Base-by-base conservation (phyloP, 2,888 invertebrate genomes). In the Euproctis similis region DNA sequence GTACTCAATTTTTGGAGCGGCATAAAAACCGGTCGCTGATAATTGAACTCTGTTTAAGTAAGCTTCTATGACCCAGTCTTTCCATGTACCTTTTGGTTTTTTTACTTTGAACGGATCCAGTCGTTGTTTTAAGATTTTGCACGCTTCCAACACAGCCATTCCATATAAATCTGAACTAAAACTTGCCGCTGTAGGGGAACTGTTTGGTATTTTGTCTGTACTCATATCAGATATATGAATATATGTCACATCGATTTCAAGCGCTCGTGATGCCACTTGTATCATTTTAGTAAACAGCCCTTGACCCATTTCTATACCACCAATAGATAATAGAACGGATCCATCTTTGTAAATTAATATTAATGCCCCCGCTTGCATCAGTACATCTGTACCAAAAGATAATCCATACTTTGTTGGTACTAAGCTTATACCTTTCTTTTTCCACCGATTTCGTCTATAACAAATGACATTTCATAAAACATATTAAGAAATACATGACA, bases 221-320 rank as follows among this genome's bases (percentile, higher is more conserved):
- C 90, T 74, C 37, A 91, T 92, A 74, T 93, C 93, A 30, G 87
- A 86, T 16, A 92, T 89, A 52, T 92, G 88, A 46, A 93, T 90
- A 64, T 87, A 87, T 0, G 78, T 71, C 1, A 86, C 67, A 8
- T 90, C 85, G 14, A 92, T 85, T 39, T 86, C 88, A 17, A 94
- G 64, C 6, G 82, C 87, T 53, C 85, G 85, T 34, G 92, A 91
- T 0, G 92, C 92, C 0, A 93, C 89, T 87, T 95, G 95, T 34
- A 92, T 89, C 90, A 95, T 93, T 85, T 96, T 96, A 1, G 94
- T 95, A 59, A 93, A 92, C 3, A 96, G 80, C 0, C 96, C 96
- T 77, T 96, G 96, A 0, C 96, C 96, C 94, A 96, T 95, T 86
- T 96, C 96, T 26, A 92, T 89, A 8, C 94, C 95, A 26, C 93